Evolutionary conservation across 2,888 invertebrate species (phyloP).

Genomic region (Allygus modestus): DNA sequence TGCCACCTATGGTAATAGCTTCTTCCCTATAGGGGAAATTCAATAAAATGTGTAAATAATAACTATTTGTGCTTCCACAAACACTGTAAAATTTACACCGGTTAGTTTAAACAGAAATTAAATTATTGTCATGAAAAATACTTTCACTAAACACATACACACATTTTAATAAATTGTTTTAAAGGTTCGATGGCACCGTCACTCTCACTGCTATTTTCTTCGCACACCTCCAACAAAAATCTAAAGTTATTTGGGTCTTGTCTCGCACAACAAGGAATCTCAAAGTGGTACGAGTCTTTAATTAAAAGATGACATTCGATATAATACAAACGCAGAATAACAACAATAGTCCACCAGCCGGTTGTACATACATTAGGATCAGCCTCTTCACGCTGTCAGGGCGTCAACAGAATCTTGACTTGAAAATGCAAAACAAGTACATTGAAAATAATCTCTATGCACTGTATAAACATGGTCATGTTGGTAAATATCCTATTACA

Average conservation of each 20-base stretch:
- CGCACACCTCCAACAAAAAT: constrained; percentile 7
- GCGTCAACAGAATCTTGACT: not conserved
- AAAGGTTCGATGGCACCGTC: constrained; percentile 50
- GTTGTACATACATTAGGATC: not conserved
- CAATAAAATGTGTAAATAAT: constrained; percentile 7
- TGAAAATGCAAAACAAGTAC: not conserved
- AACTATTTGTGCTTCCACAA: constrained; percentile 27
- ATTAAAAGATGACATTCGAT: not conserved
- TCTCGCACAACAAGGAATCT: not conserved
- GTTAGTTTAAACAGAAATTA: constrained; percentile 1
- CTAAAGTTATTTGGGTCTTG: not conserved
- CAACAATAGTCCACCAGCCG: not conserved
- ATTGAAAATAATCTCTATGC: not conserved
- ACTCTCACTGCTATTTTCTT: constrained; percentile 36
- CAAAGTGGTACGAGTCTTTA: not conserved
- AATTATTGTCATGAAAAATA: constrained; percentile 53
- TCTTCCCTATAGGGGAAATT: no score
- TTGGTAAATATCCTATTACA: not conserved
- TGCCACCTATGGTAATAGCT: no score
- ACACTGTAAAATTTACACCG: constrained; percentile 21
- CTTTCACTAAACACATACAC: constrained; percentile 19
- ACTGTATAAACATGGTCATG: not conserved
- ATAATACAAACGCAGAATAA: not conserved
- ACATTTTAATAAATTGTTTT: constrained; percentile 48
- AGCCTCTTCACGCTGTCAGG: constrained; percentile 13